Percentiles rank a stretch among this genome's conserved stretches.
These are phyloP conservation scores for Pantelozetes paolii DNA, from an alignment of 2,888 invertebrate species.

Conservation along the genomic window DNA sequence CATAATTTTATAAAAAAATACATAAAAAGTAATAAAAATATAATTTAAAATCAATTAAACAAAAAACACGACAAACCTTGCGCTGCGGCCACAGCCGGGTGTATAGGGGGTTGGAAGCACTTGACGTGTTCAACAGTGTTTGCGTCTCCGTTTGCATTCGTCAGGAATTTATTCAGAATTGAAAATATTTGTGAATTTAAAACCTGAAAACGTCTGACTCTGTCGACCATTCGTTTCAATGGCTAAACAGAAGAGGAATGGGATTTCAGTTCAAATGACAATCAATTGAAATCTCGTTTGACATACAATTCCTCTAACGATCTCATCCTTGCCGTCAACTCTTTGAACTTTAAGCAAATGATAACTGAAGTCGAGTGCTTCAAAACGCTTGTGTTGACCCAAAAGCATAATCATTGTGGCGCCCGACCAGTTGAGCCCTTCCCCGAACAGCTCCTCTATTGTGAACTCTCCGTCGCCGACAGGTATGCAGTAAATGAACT, in stretches of 20 bases:
- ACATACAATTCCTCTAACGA: conserved; percentile 73
- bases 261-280: not conserved
- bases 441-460: conserved; percentile 96
- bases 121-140: conserved; percentile 90
- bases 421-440: conserved; percentile 98
- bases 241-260: conserved; percentile 55
- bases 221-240: conserved; percentile 92
- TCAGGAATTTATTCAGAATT: conserved; percentile 86
- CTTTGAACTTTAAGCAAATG: conserved; percentile 92
- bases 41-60: not conserved
- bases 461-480: conserved; percentile 93
- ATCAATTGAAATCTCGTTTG: no score
- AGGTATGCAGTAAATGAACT: conserved; percentile 96
- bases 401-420: conserved; percentile 91
- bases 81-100: conserved; percentile 56
- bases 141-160: conserved; percentile 56
- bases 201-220: conserved; percentile 94
- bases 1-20: not conserved
- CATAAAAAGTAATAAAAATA: conserved; percentile 16
- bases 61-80: conserved; percentile 40
- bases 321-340: conserved; percentile 91
- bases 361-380: conserved; percentile 96
- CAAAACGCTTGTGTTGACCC: conserved; percentile 91
- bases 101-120: conserved; percentile 92
- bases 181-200: conserved; percentile 97